Evolutionary conservation across 2,888 invertebrate genomes (phyloP).

Genomic region (Heliconius aoede): DNA sequence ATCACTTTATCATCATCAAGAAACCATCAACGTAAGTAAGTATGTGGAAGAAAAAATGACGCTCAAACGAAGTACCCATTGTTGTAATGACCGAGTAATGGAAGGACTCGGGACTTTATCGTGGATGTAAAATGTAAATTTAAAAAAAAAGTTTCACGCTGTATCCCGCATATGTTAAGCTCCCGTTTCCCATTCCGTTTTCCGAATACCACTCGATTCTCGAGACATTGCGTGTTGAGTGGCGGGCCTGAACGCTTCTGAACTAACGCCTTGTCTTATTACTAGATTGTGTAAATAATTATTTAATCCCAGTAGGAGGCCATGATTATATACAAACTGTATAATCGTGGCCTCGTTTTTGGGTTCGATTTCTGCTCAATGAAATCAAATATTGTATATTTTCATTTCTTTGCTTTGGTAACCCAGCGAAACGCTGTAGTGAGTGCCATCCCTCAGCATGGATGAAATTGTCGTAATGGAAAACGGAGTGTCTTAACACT

Average conservation of each 20-base stretch:
- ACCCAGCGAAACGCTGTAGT: no score
- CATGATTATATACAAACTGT: no score
- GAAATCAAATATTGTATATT: no score
- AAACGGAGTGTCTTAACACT: no score
- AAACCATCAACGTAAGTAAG: conserved; percentile 46
- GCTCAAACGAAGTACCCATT: conserved; percentile 50
- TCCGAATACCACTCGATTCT: no score
- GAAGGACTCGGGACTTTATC: conserved; percentile 33
- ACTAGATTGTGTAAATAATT: background rate
- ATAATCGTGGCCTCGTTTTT: no score
- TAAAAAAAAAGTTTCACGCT: background rate
- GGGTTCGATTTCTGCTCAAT: no score
- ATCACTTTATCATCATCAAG: conserved; percentile 52
- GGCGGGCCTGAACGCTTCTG: background rate
- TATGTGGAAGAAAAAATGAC: conserved; percentile 49
- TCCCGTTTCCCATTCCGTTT: no score
- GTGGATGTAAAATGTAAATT: background rate
- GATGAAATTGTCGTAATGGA: no score
- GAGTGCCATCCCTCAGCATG: no score
- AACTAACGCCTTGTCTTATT: background rate
- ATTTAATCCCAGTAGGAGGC: no score
- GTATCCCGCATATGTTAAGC: background rate
- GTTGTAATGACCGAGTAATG: conserved; percentile 51
- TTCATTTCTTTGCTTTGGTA: no score
- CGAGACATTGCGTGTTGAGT: background rate